A percentile compares a stretch with the other conserved stretches of the same genome.
Evolutionary conservation across 2,113 vertebrate species (phyloP).

Genomic region (Vimba vimba): DNA sequence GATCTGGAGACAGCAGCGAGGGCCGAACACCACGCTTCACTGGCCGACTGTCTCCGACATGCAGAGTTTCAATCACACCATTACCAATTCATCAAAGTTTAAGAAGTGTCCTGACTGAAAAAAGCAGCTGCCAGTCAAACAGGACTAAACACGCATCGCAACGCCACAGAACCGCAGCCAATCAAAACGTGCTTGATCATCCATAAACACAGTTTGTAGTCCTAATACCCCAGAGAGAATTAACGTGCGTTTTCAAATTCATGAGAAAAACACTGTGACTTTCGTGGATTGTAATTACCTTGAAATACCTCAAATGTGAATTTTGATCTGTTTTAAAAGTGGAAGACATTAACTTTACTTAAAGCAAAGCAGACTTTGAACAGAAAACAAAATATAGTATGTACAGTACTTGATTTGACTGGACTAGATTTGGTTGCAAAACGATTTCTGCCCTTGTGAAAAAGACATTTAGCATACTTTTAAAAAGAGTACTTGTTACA

Average conservation of each 20-base stretch:
- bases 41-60: conserved; percentile 77
- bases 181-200: background rate
- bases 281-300: background rate
- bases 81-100: conserved; percentile 79
- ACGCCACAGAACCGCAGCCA: background rate
- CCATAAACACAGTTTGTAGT: background rate
- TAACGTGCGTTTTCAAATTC: background rate
- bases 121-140: conserved; percentile 27
- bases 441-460: background rate
- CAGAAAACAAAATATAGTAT: no score
- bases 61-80: conserved; percentile 84
- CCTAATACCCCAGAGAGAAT: background rate
- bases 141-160: background rate
- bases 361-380: no score
- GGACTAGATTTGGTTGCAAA: background rate
- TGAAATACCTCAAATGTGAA: background rate
- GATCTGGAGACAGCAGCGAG: conserved; percentile 79
- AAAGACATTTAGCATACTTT: background rate
- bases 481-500: background rate
- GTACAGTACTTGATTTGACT: no score
- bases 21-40: conserved; percentile 85
- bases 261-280: background rate
- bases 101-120: conserved; percentile 70
- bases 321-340: background rate
- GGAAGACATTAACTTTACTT: background rate